Base-by-base conservation (phyloP, 2,888 invertebrate genomes). In the Himalopsyche anomala region DNA sequence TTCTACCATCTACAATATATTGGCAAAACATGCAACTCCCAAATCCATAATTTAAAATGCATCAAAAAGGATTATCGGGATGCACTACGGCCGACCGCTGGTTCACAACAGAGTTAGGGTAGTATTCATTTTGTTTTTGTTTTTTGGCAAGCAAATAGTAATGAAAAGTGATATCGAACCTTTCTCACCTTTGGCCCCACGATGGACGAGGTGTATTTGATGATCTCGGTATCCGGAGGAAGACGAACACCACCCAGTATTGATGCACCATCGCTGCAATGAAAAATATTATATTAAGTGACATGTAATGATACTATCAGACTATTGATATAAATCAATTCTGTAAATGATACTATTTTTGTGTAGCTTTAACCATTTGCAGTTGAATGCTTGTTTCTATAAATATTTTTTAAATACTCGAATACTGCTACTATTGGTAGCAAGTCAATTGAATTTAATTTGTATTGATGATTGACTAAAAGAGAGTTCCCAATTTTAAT, bases 201-300 rank as follows among this genome's bases (percentile, higher is more conserved):
- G 90, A 97, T 95, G 87, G 97, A 97, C 89, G 97, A 97, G 89
- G 97, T 97, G 91, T 97, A 97, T 92, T 97, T 97, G 91, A 97
- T 97, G 89, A 97, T 97, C 93, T 97, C 97, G 80, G 97, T 97
- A 91, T 97, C 97, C 62, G 97, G 97, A 89, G 97, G 97, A 90
- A 97, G 92, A 88, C 97, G 94, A 82, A 97, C 97, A 56, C 96
- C 96, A 87, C 97, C 97, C 90, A 97, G 92, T 91, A 97, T 95
- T 90, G 97, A 96, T 89, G 96, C 95, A 87, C 96, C 96, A 92
- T 97, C 97, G 92, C 96, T 97, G 93, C 15, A 91, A 91, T 28
- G 85, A 84, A 83, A 80, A 84, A 85, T 84, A 86, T 80, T 56
- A n/a, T 85, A 62, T 0, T 19, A 62, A 56, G n/a, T 51, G 11